phyloP scores from a whole-genome alignment of 2,113 vertebrate genomes.

The Ochotona princeps region DNA sequence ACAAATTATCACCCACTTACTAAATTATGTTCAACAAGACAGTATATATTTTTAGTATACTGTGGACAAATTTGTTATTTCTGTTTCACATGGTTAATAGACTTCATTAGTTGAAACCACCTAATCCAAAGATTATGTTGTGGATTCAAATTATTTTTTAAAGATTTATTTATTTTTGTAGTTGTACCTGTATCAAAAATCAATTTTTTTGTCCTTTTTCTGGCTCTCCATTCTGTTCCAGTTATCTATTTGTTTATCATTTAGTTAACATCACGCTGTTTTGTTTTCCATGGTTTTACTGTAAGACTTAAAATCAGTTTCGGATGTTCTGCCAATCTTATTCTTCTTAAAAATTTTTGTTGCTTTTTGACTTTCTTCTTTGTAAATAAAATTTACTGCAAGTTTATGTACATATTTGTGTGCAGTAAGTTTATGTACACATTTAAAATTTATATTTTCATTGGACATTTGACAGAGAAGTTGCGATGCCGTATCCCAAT shows the following conservation, averaged over 20 bases:
- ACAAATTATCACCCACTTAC: not conserved
- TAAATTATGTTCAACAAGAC: not conserved
- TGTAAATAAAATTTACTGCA: too few relatives aligned
- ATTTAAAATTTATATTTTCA: not conserved
- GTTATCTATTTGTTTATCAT: not conserved
- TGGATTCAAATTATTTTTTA: conserved; percentile 17
- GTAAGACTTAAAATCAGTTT: not conserved
- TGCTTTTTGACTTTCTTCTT: too few relatives aligned
- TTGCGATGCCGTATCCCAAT: too few relatives aligned
- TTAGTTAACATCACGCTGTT: not conserved
- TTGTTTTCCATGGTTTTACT: too few relatives aligned
- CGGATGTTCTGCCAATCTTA: not conserved
- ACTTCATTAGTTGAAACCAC: not conserved
- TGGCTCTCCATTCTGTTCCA: not conserved
- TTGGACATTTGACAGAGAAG: not conserved
- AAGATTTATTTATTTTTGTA: too few relatives aligned
- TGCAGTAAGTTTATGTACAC: not conserved
- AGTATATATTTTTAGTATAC: not conserved
- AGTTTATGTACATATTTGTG: too few relatives aligned
- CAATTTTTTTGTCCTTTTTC: not conserved
- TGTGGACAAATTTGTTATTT: not conserved
- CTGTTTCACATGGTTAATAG: not conserved
- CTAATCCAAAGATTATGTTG: not conserved
- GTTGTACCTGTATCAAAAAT: not conserved
- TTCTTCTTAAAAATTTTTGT: not conserved